Conservation (phyloP, 2,113 vertebrate genomes). For the Trematocara nigrifrons region DNA sequence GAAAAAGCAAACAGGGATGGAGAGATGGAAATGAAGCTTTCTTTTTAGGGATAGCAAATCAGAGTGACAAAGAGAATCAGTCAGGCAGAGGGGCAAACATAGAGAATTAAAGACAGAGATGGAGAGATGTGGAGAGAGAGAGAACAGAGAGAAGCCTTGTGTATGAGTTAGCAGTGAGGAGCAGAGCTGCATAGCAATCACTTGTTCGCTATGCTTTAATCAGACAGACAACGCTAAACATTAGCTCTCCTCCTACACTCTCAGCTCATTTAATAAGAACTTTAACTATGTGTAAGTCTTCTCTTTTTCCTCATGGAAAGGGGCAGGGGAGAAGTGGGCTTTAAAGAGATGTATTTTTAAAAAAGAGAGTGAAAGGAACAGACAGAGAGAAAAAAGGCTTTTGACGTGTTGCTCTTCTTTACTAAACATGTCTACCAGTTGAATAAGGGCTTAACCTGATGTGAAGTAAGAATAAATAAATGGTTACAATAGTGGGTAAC, state of each 20-base stretch:
- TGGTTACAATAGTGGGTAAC: background rate
- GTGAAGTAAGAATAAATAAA: background rate
- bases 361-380: background rate
- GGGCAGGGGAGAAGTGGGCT: background rate
- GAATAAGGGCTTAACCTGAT: background rate
- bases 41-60: background rate
- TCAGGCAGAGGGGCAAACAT: slow-evolving; percentile 5
- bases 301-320: background rate
- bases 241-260: slow-evolving; percentile 46
- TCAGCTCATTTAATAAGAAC: slow-evolving; percentile 35
- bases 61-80: slow-evolving; percentile 7
- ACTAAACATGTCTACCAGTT: background rate
- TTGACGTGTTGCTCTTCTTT: background rate
- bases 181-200: slow-evolving; percentile 68
- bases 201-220: slow-evolving; percentile 54
- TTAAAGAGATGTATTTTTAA: background rate
- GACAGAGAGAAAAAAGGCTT: background rate
- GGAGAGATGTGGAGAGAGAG: background rate
- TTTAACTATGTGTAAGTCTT: slow-evolving; percentile 12
- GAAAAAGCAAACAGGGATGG: background rate
- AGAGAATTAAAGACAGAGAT: slow-evolving; percentile 21
- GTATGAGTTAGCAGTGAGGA: slow-evolving; percentile 46
- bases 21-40: background rate
- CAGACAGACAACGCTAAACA: slow-evolving; percentile 54
- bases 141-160: slow-evolving; percentile 63